Evolutionary conservation across 2,113 vertebrate species (phyloP), one percentile per base, ranked within the genome.

Genomic region (Lophius piscatorius): DNA sequence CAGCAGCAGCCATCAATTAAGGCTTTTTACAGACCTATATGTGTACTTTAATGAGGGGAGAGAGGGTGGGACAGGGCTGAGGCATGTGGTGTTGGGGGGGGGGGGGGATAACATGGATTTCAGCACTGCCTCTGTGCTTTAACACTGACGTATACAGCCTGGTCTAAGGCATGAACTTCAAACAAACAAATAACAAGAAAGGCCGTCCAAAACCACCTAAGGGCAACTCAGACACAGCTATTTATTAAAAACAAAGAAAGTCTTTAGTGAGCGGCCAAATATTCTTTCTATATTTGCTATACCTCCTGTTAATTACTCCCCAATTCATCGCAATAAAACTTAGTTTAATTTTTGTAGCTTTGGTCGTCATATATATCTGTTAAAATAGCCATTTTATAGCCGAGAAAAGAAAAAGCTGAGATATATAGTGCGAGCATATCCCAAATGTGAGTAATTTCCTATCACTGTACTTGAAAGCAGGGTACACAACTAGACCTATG

Each of bases 1-100:
- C 74, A 78, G 63, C 72, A 49, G 42, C 49, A 80, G 64, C 78
- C 78, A 78, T 80, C 78, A 85, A 81, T 85, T 85, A 81, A 29
- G 47, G 45, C 64, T 35, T 69, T 80, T 74, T 76, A 78, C 74
- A 78, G 66, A 83, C 70, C 64, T 74, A 57, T 74, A 68, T 70
- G 74, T 57, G 65, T 74, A 35, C 47, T 79, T 81, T 79, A 81
- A 86, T 68, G 70, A 49, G 74, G 38, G 47, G 31, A 33, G 52
- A 13, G 24, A 14, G 29, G 62, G 34, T 11, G 57, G 74, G 55
- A 24, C 13, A 3, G 42, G 54, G 34, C 45, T 54, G 20, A 34
- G 36, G 58, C 70, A 65, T 65, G 75, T 64, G 60, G 29, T 2
- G 24, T 12, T 5, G 29, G 47, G 17, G 50, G 49, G 47, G 17